Percentiles rank a stretch among this genome's conserved stretches.
Conservation (phyloP, 2,797 vertebrate genomes). For the Tarsius wallacei region DNA sequence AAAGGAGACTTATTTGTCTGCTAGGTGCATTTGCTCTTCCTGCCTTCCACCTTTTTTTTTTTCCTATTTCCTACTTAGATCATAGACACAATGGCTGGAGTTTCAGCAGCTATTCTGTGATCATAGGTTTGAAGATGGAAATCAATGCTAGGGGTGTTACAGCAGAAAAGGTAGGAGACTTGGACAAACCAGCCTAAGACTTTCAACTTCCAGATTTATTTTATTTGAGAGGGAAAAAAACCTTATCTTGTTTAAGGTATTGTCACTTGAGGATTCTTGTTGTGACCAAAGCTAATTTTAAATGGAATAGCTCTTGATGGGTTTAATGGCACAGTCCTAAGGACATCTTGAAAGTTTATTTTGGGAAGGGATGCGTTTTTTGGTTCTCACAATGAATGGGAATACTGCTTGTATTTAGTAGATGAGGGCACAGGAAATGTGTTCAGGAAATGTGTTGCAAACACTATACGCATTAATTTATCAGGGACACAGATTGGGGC, state of each 20-base stretch:
- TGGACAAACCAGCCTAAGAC: neutral
- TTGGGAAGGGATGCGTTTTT: neutral
- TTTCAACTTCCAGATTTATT: neutral
- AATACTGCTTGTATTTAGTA: neutral
- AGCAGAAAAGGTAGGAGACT: neutral
- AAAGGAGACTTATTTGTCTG: neutral
- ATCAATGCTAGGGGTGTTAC: neutral
- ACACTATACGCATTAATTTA: too few species aligned
- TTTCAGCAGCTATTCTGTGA: neutral
- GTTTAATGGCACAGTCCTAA: neutral
- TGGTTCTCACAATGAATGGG: neutral
- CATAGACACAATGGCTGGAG: neutral
- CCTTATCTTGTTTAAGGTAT: neutral
- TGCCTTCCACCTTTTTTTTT: neutral
- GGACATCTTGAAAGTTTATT: neutral
- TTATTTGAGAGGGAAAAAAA: conserved; percentile 8
- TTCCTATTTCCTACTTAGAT: neutral
- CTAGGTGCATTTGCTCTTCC: neutral
- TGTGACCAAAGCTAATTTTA: neutral
- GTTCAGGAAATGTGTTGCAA: too few species aligned
- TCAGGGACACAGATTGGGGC: too few species aligned
- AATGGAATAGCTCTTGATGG: neutral
- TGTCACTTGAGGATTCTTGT: neutral
- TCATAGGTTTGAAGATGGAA: neutral
- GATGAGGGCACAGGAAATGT: neutral